Conservation (phyloP, 1,140 invertebrate species). For the Drosophila baimaii region DNA sequence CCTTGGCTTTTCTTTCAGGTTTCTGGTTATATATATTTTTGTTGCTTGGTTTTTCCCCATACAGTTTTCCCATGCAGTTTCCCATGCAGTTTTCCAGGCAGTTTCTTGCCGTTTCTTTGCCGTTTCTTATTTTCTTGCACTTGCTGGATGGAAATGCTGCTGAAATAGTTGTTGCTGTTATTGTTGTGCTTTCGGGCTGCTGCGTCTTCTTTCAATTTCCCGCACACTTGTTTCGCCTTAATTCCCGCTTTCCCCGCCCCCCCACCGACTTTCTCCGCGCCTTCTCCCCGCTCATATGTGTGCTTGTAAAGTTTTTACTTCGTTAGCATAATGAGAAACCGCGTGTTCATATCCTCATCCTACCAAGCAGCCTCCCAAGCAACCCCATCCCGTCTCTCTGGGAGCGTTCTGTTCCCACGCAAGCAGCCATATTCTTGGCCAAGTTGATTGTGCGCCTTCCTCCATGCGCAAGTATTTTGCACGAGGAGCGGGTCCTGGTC, state of each 20-base stretch:
- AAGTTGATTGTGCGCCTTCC: conserved; percentile 71
- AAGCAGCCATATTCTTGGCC: conserved; percentile 57
- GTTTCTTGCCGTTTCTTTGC: not conserved
- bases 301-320: conserved; percentile 84
- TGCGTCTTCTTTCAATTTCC: conserved; percentile 67
- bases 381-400: no score
- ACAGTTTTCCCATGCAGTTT: not conserved
- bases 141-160: conserved; percentile 41
- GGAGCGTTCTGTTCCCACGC: conserved; percentile 19
- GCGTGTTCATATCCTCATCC: conserved; percentile 75
- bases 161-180: conserved; percentile 32
- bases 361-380: conserved; percentile 5
- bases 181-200: conserved; percentile 70
- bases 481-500: conserved; percentile 17
- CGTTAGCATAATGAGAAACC: conserved; percentile 84
- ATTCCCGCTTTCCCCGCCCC: not conserved
- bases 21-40: no score
- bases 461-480: conserved; percentile 72
- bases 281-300: conserved; percentile 82
- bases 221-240: conserved; percentile 33
- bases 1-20: not conserved
- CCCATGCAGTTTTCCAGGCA: not conserved
- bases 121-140: conserved; percentile 49
- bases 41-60: no score
- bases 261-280: conserved; percentile 39